Evolutionary conservation across 2,113 vertebrate species (phyloP), one percentile per base, ranked within the genome.

Genomic region (Harpagus bidentatus): DNA sequence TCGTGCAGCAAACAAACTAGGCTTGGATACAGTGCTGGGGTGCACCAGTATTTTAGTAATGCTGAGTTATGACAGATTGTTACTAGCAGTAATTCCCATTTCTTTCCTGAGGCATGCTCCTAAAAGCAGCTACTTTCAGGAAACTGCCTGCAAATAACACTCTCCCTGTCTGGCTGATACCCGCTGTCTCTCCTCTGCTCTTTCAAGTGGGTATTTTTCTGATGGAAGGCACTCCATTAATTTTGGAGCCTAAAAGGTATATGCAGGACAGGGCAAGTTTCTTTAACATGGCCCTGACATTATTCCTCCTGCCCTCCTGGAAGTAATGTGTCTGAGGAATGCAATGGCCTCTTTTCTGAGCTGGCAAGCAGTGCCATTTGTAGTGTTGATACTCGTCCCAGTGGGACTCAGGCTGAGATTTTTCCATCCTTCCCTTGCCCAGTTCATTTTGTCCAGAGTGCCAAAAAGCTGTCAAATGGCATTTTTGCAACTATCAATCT

Each of bases 391-490:
- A 87, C 71, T 97, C 82, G 84, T 93, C 86, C 94, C 95, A 82
- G 56, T 92, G 94, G 83, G 88, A 94, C 65, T 87, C n/a, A 2
- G 95, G 78, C 70, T 95, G 94, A 94, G 88, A 93, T 91, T 95
- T 93, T 96, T 97, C 91, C 89, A 73, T 87, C 80, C 40, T 89
- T 93, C 66, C 78, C 73, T 94, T 87, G 94, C 93, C 91, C 82
- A 69, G 70, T 93, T 95, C 31, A 73, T 93, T 97, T 89, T 80
- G 58, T 79, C 45, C 29, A 66, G 62, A 12, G 3, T 85, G 93
- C 96, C 96, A 95, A 90, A 93, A 94, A 94, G 62, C 84, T 96
- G 95, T 96, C 94, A 91, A 87, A 88, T 74, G 48, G 71, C 78
- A 82, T 87, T 94, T 95, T 63, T 91, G 78, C 79, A 89, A 26